Conservation (phyloP, 2,797 vertebrate species). For the Sebastes steindachneri region DNA sequence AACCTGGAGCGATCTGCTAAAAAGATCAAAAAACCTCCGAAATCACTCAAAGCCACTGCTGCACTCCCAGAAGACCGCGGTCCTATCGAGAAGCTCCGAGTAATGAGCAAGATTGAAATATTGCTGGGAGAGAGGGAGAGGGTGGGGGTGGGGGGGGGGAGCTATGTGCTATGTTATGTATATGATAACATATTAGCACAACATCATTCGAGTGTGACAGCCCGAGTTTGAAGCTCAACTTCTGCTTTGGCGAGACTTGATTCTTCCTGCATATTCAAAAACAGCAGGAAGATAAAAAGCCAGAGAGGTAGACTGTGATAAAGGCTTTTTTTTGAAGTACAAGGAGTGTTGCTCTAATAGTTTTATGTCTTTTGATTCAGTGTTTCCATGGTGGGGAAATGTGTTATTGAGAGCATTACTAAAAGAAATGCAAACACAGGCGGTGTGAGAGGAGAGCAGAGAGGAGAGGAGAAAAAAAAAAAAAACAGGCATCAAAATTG, state of each 20-base stretch:
- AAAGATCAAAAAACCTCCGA: conserved; percentile 71
- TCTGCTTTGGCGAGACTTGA: conserved; percentile 23
- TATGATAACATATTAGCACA: conserved; percentile 69
- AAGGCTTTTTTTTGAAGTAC: conserved; percentile 66
- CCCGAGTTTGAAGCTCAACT: conserved; percentile 53
- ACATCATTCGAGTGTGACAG: conserved; percentile 62
- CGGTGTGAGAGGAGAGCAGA: conserved; percentile 41
- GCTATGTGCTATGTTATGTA: conserved; percentile 27
- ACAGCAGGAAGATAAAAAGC: conserved; percentile 13
- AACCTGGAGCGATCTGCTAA: conserved; percentile 73
- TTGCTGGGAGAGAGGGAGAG: conserved; percentile 13
- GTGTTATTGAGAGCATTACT: conserved; percentile 52
- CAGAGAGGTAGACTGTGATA: conserved; percentile 36
- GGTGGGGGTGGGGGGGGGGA: not conserved
- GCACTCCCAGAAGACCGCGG: conserved; percentile 60
- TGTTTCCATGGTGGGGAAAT: conserved; percentile 52
- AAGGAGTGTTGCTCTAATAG: conserved; percentile 53
- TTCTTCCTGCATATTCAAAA: conserved; percentile 36
- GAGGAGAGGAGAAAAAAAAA: conserved; percentile 25
- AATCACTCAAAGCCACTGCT: conserved; percentile 70
- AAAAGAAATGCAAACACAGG: conserved; percentile 65
- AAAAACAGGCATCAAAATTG: conserved; percentile 82
- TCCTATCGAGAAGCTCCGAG: conserved; percentile 52
- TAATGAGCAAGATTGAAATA: conserved; percentile 70
- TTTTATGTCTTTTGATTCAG: conserved; percentile 68